Percentiles rank a stretch among this genome's conserved stretches.
Evolutionary conservation across 2,888 invertebrate species (phyloP).

Genomic region (Phortica magna): DNA sequence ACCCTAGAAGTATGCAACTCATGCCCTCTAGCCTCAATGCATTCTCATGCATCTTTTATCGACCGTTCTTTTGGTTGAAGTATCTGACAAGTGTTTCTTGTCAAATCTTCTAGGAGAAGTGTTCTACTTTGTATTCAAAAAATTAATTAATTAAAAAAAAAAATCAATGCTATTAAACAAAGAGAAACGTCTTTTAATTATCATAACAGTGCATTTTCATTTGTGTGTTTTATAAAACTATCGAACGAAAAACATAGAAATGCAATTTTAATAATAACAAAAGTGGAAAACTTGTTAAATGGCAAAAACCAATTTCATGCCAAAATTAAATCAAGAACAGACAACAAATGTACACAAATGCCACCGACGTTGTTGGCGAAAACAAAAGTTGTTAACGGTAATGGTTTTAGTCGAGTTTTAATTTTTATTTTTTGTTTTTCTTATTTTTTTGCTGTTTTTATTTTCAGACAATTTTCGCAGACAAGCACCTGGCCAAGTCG

Average conservation of each 20-base stretch:
- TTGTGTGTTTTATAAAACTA: slow-evolving; percentile 36
- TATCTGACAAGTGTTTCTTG: too few relatives aligned
- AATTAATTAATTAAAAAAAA: too few relatives aligned
- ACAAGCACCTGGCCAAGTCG: slow-evolving; percentile 11
- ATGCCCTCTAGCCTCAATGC: too few relatives aligned
- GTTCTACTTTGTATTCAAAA: too few relatives aligned
- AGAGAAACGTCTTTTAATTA: too few relatives aligned
- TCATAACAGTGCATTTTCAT: slow-evolving; percentile 36
- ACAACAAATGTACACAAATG: not conserved
- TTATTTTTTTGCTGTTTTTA: not conserved
- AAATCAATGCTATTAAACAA: too few relatives aligned
- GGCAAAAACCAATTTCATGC: slow-evolving; percentile 8
- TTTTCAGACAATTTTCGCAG: slow-evolving; percentile 3
- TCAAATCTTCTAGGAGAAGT: too few relatives aligned
- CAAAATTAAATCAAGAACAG: slow-evolving; percentile 9
- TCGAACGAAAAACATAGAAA: slow-evolving; percentile 14
- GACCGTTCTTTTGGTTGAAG: too few relatives aligned
- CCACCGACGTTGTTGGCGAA: not conserved
- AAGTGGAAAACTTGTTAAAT: not conserved
- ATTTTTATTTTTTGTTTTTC: slow-evolving; percentile 15
- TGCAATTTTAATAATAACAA: not conserved
- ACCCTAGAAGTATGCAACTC: too few relatives aligned
- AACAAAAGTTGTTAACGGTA: slow-evolving; percentile 27
- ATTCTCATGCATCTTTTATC: too few relatives aligned
- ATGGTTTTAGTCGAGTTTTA: slow-evolving; percentile 28